Percentiles rank a stretch among this genome's conserved stretches.
Conservation (phyloP, 2,797 vertebrate genomes). For the Enteromius anoplus region DNA sequence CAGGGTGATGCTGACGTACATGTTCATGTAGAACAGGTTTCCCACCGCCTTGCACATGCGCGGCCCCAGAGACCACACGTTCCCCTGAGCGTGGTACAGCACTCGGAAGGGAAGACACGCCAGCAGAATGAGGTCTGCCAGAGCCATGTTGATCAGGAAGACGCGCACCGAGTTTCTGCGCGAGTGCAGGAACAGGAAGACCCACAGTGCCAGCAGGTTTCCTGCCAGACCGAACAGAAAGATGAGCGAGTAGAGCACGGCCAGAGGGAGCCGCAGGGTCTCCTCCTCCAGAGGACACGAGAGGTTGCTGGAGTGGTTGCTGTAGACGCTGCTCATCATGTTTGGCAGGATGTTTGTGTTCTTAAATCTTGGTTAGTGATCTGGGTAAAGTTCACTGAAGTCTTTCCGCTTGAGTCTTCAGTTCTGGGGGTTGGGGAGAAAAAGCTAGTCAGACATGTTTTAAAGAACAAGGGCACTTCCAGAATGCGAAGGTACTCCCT, state of each 20-base stretch:
- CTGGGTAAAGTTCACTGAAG: not conserved
- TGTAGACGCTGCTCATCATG: constrained; percentile 10
- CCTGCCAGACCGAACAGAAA: constrained; percentile 85
- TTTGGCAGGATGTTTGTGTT: not conserved
- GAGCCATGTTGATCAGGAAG: constrained; percentile 86
- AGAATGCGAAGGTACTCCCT: no score
- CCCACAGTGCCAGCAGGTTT: constrained; percentile 87
- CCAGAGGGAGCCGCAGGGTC: constrained; percentile 73
- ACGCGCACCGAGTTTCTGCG: constrained; percentile 90
- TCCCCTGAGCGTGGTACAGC: constrained; percentile 79
- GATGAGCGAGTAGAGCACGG: constrained; percentile 81
- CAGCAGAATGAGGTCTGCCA: constrained; percentile 88
- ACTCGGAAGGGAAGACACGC: constrained; percentile 89
- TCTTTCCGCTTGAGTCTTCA: not conserved
- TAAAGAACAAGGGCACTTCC: not conserved
- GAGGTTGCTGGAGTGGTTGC: not conserved
- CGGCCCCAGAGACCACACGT: constrained; percentile 78
- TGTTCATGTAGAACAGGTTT: constrained; percentile 92
- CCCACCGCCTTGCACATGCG: constrained; percentile 83
- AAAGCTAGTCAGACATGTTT: not conserved
- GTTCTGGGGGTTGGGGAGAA: constrained; percentile 1
- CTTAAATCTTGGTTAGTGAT: not conserved
- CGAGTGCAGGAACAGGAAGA: constrained; percentile 82
- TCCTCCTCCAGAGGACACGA: constrained; percentile 71
- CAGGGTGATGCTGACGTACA: constrained; percentile 92